Base-by-base conservation (phyloP, 1,140 invertebrate genomes). In the Drosophila yakuba region DNA sequence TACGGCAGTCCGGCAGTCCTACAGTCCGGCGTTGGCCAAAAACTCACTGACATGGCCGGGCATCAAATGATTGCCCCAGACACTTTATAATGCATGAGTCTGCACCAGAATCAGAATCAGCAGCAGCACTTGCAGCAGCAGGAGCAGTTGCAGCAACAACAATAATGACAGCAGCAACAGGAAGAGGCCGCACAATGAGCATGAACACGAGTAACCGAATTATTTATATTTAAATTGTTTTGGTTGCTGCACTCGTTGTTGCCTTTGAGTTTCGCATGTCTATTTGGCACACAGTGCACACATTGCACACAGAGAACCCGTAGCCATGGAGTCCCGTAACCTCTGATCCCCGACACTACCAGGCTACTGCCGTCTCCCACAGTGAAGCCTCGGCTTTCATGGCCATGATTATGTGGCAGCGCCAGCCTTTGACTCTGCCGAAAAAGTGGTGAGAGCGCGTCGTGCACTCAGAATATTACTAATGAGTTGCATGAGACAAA, bases 141-240 rank as follows among this genome's bases (percentile, higher is more conserved):
- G 38, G 59, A 48, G 43, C 63, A 61, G 55, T 54, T 23, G 67
- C 58, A 62, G 36, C 51, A 61, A 48, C 61, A 72, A 75, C 75
- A 78, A 58, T 58, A 73, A 60, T 77, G 60, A 78, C 78, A 74
- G 36, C 59, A 66, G 62, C 67, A 73, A 74, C 72, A 74, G 68
- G 68, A 80, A 59, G 77, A 83, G 76, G 60, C 68, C 78, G 71
- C 74, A 83, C 83, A 86, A 88, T 88, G 83, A 83, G 83, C 83
- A 86, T 85, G 81, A 86, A 86, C 81, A 85, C 74, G 83, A 76
- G 83, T 88, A 86, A 88, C 59, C 84, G 79, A 89, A 89, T 89
- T 89, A 89, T 89, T 89, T 89, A 89, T 89, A 89, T 89, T 84
- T 89, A 89, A 89, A 89, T 89, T 89, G 84, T 89, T 89, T 84